These are phyloP conservation scores for Euplagia quadripunctaria DNA, from an alignment of 2,888 invertebrate genomes.

Conservation along the genomic window DNA sequence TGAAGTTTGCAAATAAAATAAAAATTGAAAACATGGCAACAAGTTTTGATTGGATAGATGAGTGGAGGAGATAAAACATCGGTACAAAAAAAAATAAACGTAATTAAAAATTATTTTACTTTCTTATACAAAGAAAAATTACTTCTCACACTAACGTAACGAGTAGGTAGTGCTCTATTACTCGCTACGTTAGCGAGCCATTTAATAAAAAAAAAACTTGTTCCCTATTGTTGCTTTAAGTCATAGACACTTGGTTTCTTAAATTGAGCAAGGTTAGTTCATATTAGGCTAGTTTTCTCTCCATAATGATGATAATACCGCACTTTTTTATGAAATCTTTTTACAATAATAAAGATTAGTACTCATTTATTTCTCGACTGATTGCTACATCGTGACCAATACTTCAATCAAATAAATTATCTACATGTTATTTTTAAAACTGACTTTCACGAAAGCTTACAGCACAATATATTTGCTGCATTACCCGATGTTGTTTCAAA, in stretches of 20 bases:
- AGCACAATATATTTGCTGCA: conserved; percentile 18
- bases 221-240: not conserved
- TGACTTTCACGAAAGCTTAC: conserved; percentile 40
- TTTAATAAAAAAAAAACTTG: not conserved
- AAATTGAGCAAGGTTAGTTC: not conserved
- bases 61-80: no score
- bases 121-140: no score
- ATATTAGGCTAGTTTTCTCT: not conserved
- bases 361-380: conserved; percentile 1
- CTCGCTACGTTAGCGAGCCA: no score
- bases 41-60: not conserved
- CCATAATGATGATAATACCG: not conserved
- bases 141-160: not conserved
- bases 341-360: not conserved
- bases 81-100: not conserved
- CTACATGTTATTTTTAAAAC: conserved; percentile 8
- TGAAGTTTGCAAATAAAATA: not conserved
- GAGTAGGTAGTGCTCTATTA: no score
- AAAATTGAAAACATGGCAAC: not conserved
- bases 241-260: not conserved
- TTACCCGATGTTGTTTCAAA: conserved; percentile 13
- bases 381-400: conserved; percentile 11
- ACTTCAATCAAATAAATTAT: conserved; percentile 18
- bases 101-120: not conserved
- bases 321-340: not conserved